phyloP scores from a whole-genome alignment of 1,140 invertebrate species.

The Apis dorsata region DNA sequence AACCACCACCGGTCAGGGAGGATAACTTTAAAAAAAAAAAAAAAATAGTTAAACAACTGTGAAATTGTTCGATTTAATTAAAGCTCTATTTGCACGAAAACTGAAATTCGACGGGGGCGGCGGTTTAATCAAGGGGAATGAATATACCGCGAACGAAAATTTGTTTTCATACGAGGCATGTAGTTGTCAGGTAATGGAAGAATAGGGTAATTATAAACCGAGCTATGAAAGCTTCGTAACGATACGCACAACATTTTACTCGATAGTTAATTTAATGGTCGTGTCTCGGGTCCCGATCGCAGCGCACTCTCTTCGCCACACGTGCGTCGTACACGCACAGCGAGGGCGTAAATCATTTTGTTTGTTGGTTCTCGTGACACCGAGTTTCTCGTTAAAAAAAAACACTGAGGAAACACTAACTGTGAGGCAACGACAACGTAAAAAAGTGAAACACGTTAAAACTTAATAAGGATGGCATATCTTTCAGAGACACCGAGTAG shows the following conservation, averaged over 20 bases:
- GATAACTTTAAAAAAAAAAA: not conserved
- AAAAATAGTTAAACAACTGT: not conserved
- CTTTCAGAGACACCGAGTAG: conserved; percentile 77
- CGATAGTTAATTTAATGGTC: not conserved
- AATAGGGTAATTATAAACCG: conserved; percentile 23
- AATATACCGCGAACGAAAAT: conserved; percentile 24
- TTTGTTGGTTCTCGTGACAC: conserved; percentile 56
- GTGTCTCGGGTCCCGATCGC: conserved; percentile 7
- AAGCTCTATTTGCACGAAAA: conserved; percentile 1
- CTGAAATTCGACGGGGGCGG: not conserved
- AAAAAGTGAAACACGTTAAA: conserved; percentile 71
- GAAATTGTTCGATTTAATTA: conserved; percentile 1
- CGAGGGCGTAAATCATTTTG: conserved; percentile 38
- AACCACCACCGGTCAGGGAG: not conserved
- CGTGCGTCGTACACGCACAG: conserved; percentile 37
- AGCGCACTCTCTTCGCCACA: conserved; percentile 52
- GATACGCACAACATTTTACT: not conserved
- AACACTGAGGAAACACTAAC: conserved; percentile 70
- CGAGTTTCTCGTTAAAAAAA: conserved; percentile 51
- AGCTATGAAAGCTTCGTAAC: not conserved
- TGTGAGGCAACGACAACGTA: conserved; percentile 72
- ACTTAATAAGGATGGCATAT: conserved; percentile 72
- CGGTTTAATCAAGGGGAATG: conserved; percentile 36
- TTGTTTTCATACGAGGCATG: not conserved
- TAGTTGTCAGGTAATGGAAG: conserved; percentile 7